Evolutionary conservation across 30 jellyfish, hydroid and myxozoan genomes (phyloP).

Genomic region (Aurelia coerulea): DNA sequence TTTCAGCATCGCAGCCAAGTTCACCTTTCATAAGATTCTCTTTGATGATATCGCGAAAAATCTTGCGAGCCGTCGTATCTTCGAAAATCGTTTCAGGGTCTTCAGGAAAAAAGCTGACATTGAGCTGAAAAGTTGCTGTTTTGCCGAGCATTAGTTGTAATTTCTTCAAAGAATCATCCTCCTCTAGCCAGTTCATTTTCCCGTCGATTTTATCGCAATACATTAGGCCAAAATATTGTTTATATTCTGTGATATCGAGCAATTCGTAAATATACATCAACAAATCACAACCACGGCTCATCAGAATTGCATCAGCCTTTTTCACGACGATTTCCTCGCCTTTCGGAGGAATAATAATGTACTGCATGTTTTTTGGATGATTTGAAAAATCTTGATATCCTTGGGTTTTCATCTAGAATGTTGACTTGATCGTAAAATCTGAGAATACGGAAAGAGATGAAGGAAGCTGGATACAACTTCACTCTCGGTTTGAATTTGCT

Average conservation of each 20-base stretch:
- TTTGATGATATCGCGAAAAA: constrained; percentile 66
- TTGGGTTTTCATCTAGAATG: no score
- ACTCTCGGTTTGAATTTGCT: no score
- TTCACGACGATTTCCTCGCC: constrained; percentile 50
- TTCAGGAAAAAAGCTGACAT: constrained; percentile 57
- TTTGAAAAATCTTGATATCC: no score
- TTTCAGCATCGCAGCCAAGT: constrained; percentile 61
- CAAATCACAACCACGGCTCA: constrained; percentile 46
- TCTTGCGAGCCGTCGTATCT: constrained; percentile 35
- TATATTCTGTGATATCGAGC: constrained; percentile 29
- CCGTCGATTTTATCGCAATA: constrained; percentile 63
- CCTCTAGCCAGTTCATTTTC: constrained; percentile 62
- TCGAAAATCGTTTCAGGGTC: constrained; percentile 61
- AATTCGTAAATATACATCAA: constrained; percentile 22
- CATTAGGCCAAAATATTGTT: constrained; percentile 65
- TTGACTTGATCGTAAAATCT: no score
- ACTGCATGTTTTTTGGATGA: constrained; percentile 14
- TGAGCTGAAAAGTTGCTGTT: constrained; percentile 43
- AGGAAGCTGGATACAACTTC: no score
- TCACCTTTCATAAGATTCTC: constrained; percentile 57
- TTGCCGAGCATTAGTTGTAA: constrained; percentile 11
- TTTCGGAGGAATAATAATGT: constrained; percentile 33
- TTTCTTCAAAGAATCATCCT: constrained; percentile 33
- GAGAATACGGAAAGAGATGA: no score
- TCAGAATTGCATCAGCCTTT: constrained; percentile 2